Evolutionary conservation across 2,113 vertebrate species (phyloP), one percentile per base, ranked within the genome.

Genomic region (Gopherus evgoodei): DNA sequence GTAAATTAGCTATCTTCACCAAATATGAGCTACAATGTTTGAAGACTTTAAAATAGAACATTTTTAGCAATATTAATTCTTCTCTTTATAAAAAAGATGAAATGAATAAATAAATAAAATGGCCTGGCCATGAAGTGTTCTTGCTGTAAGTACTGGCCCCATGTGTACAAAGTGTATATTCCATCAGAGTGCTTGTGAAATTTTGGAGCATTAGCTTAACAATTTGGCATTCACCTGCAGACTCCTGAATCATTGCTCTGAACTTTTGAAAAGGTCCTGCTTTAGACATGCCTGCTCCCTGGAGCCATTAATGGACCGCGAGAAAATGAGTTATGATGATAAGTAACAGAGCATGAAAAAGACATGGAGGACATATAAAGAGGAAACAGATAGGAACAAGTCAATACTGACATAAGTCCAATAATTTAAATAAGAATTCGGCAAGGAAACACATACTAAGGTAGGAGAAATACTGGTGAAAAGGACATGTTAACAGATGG

Each of bases 251-350:
- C 88, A 91, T 90, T 94, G 87, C 90, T 81, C 31, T 91, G 94
- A 96, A 95, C 85, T 96, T 96, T 87, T 93, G 75, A 97, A 97
- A 72, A 95, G 0, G 3, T 78, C 80, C 76, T 93, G 83, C 88
- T 57, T 84, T 88, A 94, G 81, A 90, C 93, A 96, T 27, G 42
- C 49, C 79, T 85, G 78, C 83, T 59, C 92, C 93, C 95, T 91
- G 57, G 87, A 93, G 78, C 12, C 92, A 88, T 80, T 94, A 89
- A 93, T 38, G 50, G 57, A 90, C 90, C 84, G 14, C 2, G 78
- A 86, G 52, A 88, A 97, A 97, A 93, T 83, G 89, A 97, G n/a
- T 94, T 93, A 90, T 38, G 19, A 83, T 93, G 91, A 59, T 53
- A 75, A 94, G 52, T 12, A 94, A 84, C 78, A 91, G 31, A 84